Evolutionary conservation across 2,888 invertebrate species (phyloP).

Genomic region (Agriopis aurantiaria): DNA sequence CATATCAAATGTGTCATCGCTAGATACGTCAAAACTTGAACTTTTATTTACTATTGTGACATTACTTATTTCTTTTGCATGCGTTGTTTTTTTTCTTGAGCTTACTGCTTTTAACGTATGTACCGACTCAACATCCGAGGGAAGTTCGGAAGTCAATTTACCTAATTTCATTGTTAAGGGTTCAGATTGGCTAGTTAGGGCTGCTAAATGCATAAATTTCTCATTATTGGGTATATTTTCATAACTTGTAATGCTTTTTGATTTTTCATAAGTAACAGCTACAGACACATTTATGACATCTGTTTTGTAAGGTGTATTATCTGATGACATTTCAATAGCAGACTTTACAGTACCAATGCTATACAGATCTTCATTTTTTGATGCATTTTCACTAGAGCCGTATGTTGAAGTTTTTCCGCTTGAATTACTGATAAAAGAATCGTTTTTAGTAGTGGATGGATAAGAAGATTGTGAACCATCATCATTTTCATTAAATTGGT

Average conservation of each 20-base stretch:
- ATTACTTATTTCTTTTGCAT: conserved; percentile 44
- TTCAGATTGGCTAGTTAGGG: conserved; percentile 51
- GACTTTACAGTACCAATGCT: conserved; percentile 45
- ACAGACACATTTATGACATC: conserved; percentile 63
- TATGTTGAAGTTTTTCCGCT: conserved; percentile 61
- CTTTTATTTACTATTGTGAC: conserved; percentile 46
- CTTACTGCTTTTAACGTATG: conserved; percentile 20
- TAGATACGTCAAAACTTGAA: conserved; percentile 37
- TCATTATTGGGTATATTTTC: conserved; percentile 39
- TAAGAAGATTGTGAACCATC: conserved; percentile 47
- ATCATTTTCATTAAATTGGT: conserved; percentile 41
- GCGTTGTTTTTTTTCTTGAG: conserved; percentile 11
- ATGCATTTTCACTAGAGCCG: conserved; percentile 48
- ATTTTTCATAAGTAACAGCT: conserved; percentile 57
- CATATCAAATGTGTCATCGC: conserved; percentile 52
- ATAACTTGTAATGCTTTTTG: conserved; percentile 37
- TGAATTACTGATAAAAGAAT: conserved; percentile 51
- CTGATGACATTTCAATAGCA: conserved; percentile 41
- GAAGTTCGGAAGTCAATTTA: conserved; percentile 44
- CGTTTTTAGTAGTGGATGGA: conserved; percentile 46
- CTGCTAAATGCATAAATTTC: conserved; percentile 37
- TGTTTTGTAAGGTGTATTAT: conserved; percentile 51
- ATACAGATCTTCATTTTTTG: conserved; percentile 41
- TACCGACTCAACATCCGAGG: conserved; percentile 18
- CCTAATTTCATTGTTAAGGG: conserved; percentile 37